A percentile compares a stretch with the other conserved stretches of the same genome.
Evolutionary conservation across 1,140 invertebrate genomes (phyloP).

Genomic region (Pteromalus puparum): DNA sequence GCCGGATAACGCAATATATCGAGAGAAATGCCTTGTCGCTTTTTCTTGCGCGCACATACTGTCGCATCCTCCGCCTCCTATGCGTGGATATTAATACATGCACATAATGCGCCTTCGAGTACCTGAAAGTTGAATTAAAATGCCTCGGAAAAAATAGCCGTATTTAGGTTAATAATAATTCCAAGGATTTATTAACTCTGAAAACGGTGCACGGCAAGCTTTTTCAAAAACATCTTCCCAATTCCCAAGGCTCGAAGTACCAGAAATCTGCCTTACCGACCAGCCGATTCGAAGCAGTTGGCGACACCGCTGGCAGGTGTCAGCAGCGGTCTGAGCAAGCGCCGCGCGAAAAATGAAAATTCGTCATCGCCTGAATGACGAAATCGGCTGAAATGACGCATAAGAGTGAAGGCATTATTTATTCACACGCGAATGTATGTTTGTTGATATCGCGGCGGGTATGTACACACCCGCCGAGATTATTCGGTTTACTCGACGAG

Average conservation of each 20-base stretch:
- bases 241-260: no score
- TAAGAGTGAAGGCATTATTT: no score
- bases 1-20: slow-evolving; percentile 34
- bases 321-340: neutral
- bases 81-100: neutral
- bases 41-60: neutral
- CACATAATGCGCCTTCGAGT: no score
- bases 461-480: no score
- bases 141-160: no score
- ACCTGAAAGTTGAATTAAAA: no score
- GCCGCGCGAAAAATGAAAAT: neutral
- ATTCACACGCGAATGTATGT: neutral
- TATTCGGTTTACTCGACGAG: neutral
- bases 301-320: neutral
- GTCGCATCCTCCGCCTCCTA: neutral
- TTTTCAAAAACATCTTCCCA: no score
- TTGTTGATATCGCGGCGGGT: neutral
- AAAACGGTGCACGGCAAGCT: no score
- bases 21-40: slow-evolving; percentile 13
- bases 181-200: no score
- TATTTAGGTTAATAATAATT: no score
- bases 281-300: neutral
- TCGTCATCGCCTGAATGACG: neutral
- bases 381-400: no score
- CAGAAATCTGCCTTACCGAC: neutral